Evolutionary conservation across 2,113 vertebrate genomes (phyloP).

Genomic region (Eclectus roratus): DNA sequence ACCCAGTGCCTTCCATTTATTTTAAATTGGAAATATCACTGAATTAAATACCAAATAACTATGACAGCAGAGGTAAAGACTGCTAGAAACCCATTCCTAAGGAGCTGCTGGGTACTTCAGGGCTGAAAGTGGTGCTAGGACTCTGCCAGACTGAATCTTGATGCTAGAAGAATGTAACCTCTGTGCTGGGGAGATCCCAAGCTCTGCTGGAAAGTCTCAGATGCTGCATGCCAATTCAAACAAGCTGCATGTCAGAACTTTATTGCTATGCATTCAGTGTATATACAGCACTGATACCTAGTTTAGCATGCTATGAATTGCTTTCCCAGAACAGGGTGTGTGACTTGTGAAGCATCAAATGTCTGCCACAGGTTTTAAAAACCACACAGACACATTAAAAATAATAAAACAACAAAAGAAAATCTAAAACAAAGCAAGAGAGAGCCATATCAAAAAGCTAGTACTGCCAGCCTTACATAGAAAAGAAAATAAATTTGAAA

Average conservation of each 20-base stretch:
- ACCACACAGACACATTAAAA: background rate
- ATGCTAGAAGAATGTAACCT: background rate
- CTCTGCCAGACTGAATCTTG: background rate
- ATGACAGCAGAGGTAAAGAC: background rate
- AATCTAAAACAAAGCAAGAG: background rate
- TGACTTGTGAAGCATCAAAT: background rate
- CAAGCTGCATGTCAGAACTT: background rate
- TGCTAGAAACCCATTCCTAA: background rate
- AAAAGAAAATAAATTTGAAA: background rate
- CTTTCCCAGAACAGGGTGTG: background rate
- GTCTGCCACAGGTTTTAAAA: background rate
- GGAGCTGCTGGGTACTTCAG: background rate
- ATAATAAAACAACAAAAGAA: background rate
- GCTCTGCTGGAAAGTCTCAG: background rate
- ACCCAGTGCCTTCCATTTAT: background rate
- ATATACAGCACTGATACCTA: background rate
- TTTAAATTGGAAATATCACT: background rate
- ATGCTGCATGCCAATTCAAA: background rate
- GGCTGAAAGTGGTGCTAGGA: background rate
- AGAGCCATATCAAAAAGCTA: background rate
- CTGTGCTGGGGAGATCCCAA: too few species aligned
- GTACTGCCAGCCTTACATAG: background rate
- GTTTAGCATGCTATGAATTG: background rate
- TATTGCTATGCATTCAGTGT: accelerated
- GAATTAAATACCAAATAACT: background rate